A percentile compares a stretch with the other conserved stretches of the same genome.
Evolutionary conservation across 2,888 invertebrate species (phyloP).

Genomic region (Helleia helle): DNA sequence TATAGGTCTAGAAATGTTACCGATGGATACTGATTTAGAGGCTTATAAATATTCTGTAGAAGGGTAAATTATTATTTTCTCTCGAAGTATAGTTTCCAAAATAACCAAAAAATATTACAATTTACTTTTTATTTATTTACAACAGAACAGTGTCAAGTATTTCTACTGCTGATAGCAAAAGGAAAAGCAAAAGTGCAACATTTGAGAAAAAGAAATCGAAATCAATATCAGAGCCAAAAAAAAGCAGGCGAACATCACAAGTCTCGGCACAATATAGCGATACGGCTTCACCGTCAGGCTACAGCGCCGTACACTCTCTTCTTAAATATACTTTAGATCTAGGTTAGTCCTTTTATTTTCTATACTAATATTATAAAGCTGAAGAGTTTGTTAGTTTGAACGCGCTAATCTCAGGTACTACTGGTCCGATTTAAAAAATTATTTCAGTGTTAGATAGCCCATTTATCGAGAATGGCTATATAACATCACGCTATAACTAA

Average conservation of each 20-base stretch:
- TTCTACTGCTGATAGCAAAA: constrained; percentile 41
- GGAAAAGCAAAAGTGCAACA: constrained; percentile 38
- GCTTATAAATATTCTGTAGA: constrained; percentile 32
- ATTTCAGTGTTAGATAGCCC: no score
- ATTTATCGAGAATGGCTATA: no score
- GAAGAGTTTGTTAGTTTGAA: no score
- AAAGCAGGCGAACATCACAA: constrained; percentile 34
- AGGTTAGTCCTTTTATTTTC: constrained; percentile 35
- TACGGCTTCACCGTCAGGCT: constrained; percentile 15
- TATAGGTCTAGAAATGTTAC: constrained; percentile 54
- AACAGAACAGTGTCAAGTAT: constrained; percentile 34
- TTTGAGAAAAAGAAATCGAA: constrained; percentile 35
- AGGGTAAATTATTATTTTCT: constrained; percentile 23
- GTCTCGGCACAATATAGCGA: constrained; percentile 37
- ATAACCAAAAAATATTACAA: neutral
- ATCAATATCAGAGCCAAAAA: constrained; percentile 28
- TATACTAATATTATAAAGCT: no score
- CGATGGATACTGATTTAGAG: constrained; percentile 54
- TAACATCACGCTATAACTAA: no score
- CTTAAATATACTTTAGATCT: constrained; percentile 58
- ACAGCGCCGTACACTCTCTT: constrained; percentile 32
- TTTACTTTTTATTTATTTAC: neutral
- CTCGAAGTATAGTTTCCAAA: neutral
- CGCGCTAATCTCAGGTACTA: no score
- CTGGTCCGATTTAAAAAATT: no score